Base-by-base conservation (phyloP, 92 coral and sea anemone genomes). In the Bergia sp. region DNA sequence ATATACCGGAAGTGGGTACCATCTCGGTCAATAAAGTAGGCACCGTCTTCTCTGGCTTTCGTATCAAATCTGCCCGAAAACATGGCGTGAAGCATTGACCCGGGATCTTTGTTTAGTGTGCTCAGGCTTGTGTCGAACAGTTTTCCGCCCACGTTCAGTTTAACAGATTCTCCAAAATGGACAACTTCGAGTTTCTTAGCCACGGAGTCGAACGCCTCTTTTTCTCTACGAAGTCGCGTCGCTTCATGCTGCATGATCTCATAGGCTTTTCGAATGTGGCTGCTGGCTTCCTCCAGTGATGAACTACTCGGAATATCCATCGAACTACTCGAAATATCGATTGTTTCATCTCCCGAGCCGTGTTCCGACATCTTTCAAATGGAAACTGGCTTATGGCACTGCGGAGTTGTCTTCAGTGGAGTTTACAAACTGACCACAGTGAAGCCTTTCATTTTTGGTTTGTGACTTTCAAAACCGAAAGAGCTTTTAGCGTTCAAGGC, bases 1-100 rank as follows among this genome's bases (percentile, higher is more conserved):
- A 91, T 91, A 82, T 84, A 89, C 87, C 93, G 83, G 86, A 91
- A 91, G 81, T 88, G 91, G 1, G 91, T 91, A 12, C 93, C 93
- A 78, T 88, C 91, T 44, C 93, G 91, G 81, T 91, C 93, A 39
- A 91, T 87, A 29, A 91, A 91, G 74, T 91, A 91, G 55, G 86
- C 67, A 18, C 93, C 91, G 12, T 88, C 93, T 78, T 91, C 89
- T n/a, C 76, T 75, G 13, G 93, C 86, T 55, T 88, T 47, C 8
- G 90, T 85, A 75, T 91, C 93, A 82, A 91, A 91, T 41, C 89
- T 77, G 20, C 79, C 86, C 3, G 93, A 90, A 73, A 90, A 76
- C 86, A 86, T 86, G 39, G 86, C 85, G 15, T 58, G 80, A 49
- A 79, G 41, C 89, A 86, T 77, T 7, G 89, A 86, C 38, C 89